Percentiles rank a stretch among this genome's conserved stretches.
phyloP scores from a whole-genome alignment of 92 coral and sea anemone genomes.

The Hydrozoanthus gracilis region DNA sequence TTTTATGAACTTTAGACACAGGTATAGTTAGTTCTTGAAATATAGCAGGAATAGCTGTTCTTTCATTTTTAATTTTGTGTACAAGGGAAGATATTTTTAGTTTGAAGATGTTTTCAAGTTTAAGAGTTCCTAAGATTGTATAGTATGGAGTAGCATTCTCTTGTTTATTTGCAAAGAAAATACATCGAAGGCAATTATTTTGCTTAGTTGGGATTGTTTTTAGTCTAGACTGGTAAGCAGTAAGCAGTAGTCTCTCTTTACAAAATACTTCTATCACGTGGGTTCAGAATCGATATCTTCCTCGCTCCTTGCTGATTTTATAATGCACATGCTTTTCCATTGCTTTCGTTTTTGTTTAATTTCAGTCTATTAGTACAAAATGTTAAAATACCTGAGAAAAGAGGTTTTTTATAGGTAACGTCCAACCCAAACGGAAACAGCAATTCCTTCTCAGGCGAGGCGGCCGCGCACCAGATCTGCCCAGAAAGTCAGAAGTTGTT shows the following conservation, averaged over 20 bases:
- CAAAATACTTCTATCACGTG: conserved; percentile 14
- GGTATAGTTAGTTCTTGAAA: too few relatives aligned
- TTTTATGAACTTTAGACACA: too few relatives aligned
- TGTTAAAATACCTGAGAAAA: not conserved
- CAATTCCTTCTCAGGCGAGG: conserved; percentile 17
- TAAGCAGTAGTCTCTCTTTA: not conserved
- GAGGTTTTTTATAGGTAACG: conserved; percentile 4
- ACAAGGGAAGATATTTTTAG: too few relatives aligned
- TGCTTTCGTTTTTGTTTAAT: not conserved
- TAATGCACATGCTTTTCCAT: conserved; percentile 12
- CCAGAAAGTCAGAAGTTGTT: not conserved
- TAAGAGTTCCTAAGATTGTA: too few relatives aligned
- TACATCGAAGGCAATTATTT: too few relatives aligned
- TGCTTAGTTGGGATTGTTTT: too few relatives aligned
- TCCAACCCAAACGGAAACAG: conserved; percentile 2
- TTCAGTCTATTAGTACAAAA: conserved; percentile 16
- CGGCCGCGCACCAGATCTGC: conserved; percentile 14
- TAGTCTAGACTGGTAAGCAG: too few relatives aligned
- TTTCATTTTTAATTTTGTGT: too few relatives aligned
- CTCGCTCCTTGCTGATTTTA: conserved; percentile 16
- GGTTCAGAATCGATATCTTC: not conserved
- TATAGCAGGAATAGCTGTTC: too few relatives aligned
- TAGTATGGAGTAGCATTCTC: too few relatives aligned
- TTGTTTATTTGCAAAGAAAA: too few relatives aligned
- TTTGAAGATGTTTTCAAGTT: too few relatives aligned